A percentile compares a stretch with the other conserved stretches of the same genome.
phyloP scores from a whole-genome alignment of 2,113 vertebrate species.

The Microcebus jonahi region DNA sequence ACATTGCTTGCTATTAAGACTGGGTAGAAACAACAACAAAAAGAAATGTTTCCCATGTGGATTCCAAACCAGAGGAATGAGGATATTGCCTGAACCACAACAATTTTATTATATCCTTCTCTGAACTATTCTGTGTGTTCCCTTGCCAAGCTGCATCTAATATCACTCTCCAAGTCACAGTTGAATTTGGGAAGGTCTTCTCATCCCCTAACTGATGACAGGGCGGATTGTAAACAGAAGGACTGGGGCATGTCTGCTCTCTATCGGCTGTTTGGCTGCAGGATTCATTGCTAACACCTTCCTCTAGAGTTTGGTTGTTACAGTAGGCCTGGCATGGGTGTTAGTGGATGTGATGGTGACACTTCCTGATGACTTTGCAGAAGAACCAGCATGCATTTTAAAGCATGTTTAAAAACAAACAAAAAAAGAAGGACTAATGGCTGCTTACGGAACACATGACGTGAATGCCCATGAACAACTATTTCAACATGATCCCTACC shows the following conservation, averaged over 20 bases:
- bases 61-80: conserved; percentile 43
- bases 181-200: conserved; percentile 57
- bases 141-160: conserved; percentile 62
- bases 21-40: conserved; percentile 50
- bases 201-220: conserved; percentile 58
- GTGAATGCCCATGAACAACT: background rate
- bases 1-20: background rate
- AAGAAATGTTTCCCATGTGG: conserved; percentile 51
- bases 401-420: background rate
- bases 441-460: background rate
- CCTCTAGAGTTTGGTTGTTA: background rate
- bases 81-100: conserved; percentile 49
- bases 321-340: background rate
- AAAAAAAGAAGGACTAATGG: background rate
- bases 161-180: conserved; percentile 40
- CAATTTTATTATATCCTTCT: conserved; percentile 50
- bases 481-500: background rate
- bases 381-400: background rate
- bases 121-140: conserved; percentile 57
- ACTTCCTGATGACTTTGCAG: conserved; percentile 24
- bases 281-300: background rate
- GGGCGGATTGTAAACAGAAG: conserved; percentile 46
- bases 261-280: background rate
- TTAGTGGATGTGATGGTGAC: background rate
- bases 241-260: background rate